phyloP scores from a whole-genome alignment of 2,797 vertebrate genomes.

The Chelonia mydas region DNA sequence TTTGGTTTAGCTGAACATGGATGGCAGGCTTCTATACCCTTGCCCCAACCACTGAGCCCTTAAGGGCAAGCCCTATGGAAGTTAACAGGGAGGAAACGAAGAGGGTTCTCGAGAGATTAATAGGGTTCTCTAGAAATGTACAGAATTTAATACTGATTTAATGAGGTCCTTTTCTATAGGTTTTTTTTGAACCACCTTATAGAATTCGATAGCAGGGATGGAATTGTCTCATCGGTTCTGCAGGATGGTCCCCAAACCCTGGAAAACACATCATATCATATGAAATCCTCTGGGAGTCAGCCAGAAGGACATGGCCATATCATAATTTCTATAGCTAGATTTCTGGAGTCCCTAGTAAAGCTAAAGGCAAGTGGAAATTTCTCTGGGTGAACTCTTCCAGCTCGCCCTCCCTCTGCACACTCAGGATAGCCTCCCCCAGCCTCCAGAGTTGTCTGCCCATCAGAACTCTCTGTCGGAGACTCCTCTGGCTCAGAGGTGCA shows the following conservation, averaged over 20 bases:
- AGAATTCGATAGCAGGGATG: not conserved
- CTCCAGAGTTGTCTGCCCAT: not conserved
- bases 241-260: not conserved
- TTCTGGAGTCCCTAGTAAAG: not conserved
- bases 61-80: not conserved
- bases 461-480: not conserved
- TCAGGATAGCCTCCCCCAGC: accelerated
- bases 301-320: not conserved
- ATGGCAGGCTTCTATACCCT: not conserved
- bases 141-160: not conserved
- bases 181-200: not conserved
- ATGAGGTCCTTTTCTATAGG: not conserved
- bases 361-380: not conserved
- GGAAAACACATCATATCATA: not conserved
- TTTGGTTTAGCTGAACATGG: not conserved
- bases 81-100: not conserved
- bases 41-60: not conserved
- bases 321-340: not conserved
- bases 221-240: not conserved
- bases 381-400: not conserved
- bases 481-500: not conserved
- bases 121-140: not conserved
- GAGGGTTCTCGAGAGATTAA: not conserved
- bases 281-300: not conserved
- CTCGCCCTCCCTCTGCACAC: not conserved